phyloP scores from a whole-genome alignment of 2,797 vertebrate genomes.

The Lepidocolaptes lacrymiger region DNA sequence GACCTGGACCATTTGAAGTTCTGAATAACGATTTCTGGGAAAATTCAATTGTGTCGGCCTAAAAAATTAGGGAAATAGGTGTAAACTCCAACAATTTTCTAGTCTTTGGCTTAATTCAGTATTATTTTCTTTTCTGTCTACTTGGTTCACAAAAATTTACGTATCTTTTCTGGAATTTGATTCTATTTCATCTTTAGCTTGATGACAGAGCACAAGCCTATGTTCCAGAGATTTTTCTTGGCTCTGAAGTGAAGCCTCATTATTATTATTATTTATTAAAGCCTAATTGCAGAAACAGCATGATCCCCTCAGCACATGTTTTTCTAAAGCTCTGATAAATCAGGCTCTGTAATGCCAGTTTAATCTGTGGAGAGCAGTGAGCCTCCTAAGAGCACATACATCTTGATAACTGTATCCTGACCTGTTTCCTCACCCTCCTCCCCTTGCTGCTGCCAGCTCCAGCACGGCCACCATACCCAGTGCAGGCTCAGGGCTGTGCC shows the following conservation, averaged over 20 bases:
- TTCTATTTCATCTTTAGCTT: constrained; percentile 17
- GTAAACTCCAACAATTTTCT: not conserved
- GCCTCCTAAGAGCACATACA: not conserved
- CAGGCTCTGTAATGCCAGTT: not conserved
- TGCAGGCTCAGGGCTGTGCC: not conserved
- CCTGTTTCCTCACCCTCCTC: not conserved
- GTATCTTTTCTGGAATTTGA: not conserved
- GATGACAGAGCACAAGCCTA: not conserved
- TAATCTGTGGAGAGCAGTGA: not conserved
- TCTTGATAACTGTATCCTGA: constrained; percentile 46
- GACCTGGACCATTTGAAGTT: not conserved
- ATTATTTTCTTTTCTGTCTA: constrained; percentile 5
- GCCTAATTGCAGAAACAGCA: constrained; percentile 25
- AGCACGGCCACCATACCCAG: not conserved
- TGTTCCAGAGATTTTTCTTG: constrained; percentile 26
- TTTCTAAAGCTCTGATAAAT: constrained; percentile 20
- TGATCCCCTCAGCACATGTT: not conserved
- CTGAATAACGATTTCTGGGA: not conserved
- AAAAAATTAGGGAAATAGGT: not conserved
- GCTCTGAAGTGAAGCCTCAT: constrained; percentile 6
- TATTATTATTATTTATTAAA: constrained; percentile 57
- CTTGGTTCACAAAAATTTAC: not conserved
- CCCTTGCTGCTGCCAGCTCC: not conserved
- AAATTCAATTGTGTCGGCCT: not conserved
- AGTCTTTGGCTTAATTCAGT: not conserved